These are phyloP conservation scores for Taenioides sp. DNA, from an alignment of 2,797 vertebrate species.

Conservation along the genomic window DNA sequence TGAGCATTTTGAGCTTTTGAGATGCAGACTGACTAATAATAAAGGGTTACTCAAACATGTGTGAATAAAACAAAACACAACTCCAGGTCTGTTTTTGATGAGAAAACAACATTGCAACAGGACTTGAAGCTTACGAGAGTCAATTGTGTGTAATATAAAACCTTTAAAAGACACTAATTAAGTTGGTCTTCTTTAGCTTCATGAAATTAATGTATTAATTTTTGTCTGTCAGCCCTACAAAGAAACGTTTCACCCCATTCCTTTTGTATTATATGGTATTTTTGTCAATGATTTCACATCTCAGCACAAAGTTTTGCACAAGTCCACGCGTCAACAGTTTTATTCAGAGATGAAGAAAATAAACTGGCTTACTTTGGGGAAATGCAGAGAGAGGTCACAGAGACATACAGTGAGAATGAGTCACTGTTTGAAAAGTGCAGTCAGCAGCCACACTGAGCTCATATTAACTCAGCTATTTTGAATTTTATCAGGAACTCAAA, in stretches of 20 bases:
- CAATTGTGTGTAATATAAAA: too few species aligned
- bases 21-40: too few species aligned
- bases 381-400: not conserved
- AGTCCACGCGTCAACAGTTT: not conserved
- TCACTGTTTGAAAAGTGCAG: not conserved
- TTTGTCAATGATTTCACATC: not conserved
- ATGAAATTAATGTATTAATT: too few species aligned
- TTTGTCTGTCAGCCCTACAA: too few species aligned
- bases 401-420: not conserved
- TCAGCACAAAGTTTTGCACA: not conserved
- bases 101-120: too few species aligned
- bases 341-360: not conserved
- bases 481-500: not conserved
- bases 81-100: too few species aligned
- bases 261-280: not conserved
- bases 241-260: not conserved
- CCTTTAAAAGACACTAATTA: too few species aligned
- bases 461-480: not conserved
- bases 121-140: too few species aligned
- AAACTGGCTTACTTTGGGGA: not conserved
- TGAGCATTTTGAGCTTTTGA: too few species aligned
- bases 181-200: too few species aligned
- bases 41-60: too few species aligned
- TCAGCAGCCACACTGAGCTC: not conserved
- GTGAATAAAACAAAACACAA: too few species aligned